These are phyloP conservation scores for Dryomyza anilis DNA, from an alignment of 2,888 invertebrate species.

Conservation along the genomic window DNA sequence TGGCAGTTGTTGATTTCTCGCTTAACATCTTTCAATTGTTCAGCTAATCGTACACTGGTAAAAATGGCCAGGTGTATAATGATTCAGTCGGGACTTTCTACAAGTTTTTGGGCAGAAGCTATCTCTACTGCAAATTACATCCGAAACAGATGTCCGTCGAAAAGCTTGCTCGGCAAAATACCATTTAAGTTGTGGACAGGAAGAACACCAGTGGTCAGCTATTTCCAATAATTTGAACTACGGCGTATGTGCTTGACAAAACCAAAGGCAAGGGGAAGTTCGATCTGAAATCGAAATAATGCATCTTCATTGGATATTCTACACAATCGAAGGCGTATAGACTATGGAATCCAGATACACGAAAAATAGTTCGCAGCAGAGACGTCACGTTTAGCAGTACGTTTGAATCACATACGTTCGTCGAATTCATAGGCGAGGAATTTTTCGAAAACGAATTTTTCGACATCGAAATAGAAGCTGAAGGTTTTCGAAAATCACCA, in stretches of 20 bases:
- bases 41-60: conserved; percentile 38
- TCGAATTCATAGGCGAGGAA: conserved; percentile 18
- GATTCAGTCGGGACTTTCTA: conserved; percentile 37
- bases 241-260: conserved; percentile 11
- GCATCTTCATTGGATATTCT: conserved; percentile 12
- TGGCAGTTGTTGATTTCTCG: too few species aligned
- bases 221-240: conserved; percentile 22
- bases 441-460: background rate
- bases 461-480: background rate
- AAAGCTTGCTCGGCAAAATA: conserved; percentile 25
- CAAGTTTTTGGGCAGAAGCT: conserved; percentile 47
- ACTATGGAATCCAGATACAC: background rate
- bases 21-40: too few species aligned
- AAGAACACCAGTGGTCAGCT: too few species aligned
- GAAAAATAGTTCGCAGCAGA: conserved; percentile 5
- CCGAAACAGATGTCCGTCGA: conserved; percentile 39
- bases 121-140: conserved; percentile 41
- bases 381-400: conserved; percentile 16
- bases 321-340: conserved; percentile 6
- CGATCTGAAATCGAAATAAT: conserved; percentile 3
- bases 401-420: conserved; percentile 4
- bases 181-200: conserved; percentile 30
- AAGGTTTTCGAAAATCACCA: too few species aligned
- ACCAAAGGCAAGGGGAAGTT: conserved; percentile 5
- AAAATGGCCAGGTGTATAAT: conserved; percentile 43